Evolutionary conservation across 2,888 invertebrate genomes (phyloP).

Genomic region (Leptopilina myrica): DNA sequence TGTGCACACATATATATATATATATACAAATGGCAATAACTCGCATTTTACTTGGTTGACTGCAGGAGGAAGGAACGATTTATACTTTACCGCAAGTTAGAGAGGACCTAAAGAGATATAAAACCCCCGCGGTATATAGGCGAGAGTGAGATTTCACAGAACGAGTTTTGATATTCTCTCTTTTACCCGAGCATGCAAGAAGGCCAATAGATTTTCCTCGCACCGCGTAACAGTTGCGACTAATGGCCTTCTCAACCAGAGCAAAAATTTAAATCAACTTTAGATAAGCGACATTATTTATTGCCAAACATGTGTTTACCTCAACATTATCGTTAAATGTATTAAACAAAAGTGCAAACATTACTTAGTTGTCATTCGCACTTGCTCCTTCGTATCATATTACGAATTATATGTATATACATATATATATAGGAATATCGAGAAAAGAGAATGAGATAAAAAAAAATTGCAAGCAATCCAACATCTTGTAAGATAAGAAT

Average conservation of each 20-base stretch:
- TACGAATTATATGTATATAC: no score
- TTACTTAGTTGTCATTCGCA: constrained; percentile 7
- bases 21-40: constrained; percentile 68
- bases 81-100: constrained; percentile 50
- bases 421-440: no score
- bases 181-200: neutral
- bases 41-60: constrained; percentile 50
- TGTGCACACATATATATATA: constrained; percentile 47
- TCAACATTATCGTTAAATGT: constrained; percentile 32
- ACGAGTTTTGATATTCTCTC: constrained; percentile 34
- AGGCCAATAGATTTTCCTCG: constrained; percentile 31
- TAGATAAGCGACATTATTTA: constrained; percentile 51
- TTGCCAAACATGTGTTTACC: constrained; percentile 40
- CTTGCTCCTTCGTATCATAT: neutral
- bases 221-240: constrained; percentile 1
- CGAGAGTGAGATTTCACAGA: constrained; percentile 54
- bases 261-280: constrained; percentile 53
- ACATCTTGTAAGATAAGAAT: no score
- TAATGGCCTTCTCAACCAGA: constrained; percentile 42
- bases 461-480: no score
- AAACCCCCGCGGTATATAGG: constrained; percentile 47
- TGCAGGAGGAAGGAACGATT: constrained; percentile 54
- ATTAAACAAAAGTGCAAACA: constrained; percentile 34
- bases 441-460: no score
- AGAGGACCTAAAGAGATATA: constrained; percentile 46